A percentile compares a stretch with the other conserved stretches of the same genome.
Conservation (phyloP, 2,888 invertebrate genomes). For the Nephrotoma guestfalica region DNA sequence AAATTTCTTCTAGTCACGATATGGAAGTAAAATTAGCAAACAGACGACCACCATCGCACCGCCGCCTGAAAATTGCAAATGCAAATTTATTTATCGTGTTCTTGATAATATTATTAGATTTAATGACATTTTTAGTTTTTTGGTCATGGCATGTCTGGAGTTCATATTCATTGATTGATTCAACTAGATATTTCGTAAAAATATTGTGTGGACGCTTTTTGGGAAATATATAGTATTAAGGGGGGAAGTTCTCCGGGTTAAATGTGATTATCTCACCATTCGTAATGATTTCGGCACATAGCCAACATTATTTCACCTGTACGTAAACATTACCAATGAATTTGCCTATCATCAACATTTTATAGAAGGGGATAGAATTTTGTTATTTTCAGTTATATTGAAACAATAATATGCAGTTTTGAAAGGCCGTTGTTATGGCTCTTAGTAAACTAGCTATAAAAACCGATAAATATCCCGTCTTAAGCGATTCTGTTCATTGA, state of each 20-base stretch:
- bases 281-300: neutral
- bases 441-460: too few species aligned
- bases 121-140: neutral
- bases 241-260: neutral
- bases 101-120: neutral
- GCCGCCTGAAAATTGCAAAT: neutral
- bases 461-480: too few species aligned
- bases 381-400: too few species aligned
- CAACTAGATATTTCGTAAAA: neutral
- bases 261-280: neutral
- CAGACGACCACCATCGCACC: neutral
- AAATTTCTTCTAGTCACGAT: neutral
- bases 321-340: too few species aligned
- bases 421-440: too few species aligned
- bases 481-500: too few species aligned
- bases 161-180: neutral
- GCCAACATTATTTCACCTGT: too few species aligned
- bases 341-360: too few species aligned
- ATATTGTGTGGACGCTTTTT: neutral
- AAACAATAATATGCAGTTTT: too few species aligned
- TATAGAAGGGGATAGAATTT: too few species aligned
- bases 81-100: neutral
- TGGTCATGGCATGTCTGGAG: neutral
- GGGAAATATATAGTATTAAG: neutral
- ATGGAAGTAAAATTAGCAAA: neutral